Conservation (phyloP, 2,113 vertebrate genomes). For the Phylloscopus trochiloides region DNA sequence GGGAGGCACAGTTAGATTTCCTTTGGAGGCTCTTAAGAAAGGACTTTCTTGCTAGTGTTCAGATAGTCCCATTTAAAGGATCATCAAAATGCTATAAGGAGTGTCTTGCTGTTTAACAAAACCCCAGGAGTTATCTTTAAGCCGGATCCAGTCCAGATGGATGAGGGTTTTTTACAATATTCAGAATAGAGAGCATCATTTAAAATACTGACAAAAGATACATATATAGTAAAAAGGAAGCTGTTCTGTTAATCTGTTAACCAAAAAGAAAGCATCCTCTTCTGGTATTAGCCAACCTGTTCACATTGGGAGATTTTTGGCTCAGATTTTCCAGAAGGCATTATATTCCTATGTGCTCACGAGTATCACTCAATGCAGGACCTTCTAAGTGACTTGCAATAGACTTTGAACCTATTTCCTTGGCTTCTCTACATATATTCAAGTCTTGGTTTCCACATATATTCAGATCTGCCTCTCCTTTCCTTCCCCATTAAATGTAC, state of each 20-base stretch:
- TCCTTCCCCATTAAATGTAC: not conserved
- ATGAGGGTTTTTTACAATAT: not conserved
- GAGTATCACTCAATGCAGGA: not conserved
- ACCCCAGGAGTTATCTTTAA: not conserved
- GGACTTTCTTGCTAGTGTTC: not conserved
- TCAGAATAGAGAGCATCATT: not conserved
- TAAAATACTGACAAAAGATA: not conserved
- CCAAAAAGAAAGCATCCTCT: not conserved
- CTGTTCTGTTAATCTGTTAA: not conserved
- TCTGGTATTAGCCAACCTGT: not conserved
- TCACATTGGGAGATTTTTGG: not conserved
- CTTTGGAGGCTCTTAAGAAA: not conserved
- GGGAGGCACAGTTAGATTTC: not conserved
- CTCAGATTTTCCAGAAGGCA: not conserved
- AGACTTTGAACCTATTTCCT: not conserved
- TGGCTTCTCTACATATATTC: not conserved
- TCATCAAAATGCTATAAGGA: not conserved
- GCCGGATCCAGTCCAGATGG: not conserved
- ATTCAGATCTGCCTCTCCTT: not conserved
- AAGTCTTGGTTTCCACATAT: not conserved
- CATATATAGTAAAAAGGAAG: not conserved
- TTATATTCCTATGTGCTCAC: not conserved
- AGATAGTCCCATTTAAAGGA: not conserved
- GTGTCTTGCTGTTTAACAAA: not conserved
- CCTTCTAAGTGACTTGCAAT: not conserved